Evolutionary conservation across 2,113 vertebrate genomes (phyloP).

Genomic region (Turdus rufiventris): DNA sequence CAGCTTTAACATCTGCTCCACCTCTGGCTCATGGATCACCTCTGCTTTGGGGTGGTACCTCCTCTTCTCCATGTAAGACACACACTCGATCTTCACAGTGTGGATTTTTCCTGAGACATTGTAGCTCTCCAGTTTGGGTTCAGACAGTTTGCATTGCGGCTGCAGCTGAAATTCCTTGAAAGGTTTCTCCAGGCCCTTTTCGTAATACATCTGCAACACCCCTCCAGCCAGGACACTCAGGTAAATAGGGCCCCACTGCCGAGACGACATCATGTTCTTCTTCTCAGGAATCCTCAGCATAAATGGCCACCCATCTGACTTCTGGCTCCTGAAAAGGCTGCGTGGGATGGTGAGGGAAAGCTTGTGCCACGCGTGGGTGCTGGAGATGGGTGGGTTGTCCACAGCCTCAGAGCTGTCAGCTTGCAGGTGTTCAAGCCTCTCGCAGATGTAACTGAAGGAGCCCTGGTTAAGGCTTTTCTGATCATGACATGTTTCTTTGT

Average conservation of each 20-base stretch:
- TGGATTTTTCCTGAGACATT: constrained; percentile 88
- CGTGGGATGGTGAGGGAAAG: constrained; percentile 70
- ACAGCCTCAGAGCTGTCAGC: constrained; percentile 30
- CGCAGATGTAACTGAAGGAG: constrained; percentile 86
- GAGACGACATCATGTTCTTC: constrained; percentile 98
- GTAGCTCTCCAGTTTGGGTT: constrained; percentile 88
- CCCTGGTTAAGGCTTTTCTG: constrained; percentile 85
- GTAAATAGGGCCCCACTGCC: constrained; percentile 97
- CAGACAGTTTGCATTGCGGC: constrained; percentile 83
- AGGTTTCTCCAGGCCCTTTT: constrained; percentile 92
- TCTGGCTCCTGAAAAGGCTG: constrained; percentile 82
- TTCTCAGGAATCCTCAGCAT: constrained; percentile 97
- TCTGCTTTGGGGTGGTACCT: constrained; percentile 89
- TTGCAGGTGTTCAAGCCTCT: constrained; percentile 83
- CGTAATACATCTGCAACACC: constrained; percentile 92
- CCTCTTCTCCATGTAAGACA: constrained; percentile 87
- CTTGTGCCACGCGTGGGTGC: neutral
- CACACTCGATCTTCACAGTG: constrained; percentile 88
- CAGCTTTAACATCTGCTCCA: constrained; percentile 92
- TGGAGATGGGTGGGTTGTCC: constrained; percentile 24
- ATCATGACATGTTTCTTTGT: constrained; percentile 73
- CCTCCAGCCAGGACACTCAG: constrained; percentile 85
- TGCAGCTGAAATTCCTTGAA: constrained; percentile 92
- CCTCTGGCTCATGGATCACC: constrained; percentile 82
- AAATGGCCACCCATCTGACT: constrained; percentile 87